phyloP scores from a whole-genome alignment of 2,113 vertebrate genomes.

The Penelope pileata region DNA sequence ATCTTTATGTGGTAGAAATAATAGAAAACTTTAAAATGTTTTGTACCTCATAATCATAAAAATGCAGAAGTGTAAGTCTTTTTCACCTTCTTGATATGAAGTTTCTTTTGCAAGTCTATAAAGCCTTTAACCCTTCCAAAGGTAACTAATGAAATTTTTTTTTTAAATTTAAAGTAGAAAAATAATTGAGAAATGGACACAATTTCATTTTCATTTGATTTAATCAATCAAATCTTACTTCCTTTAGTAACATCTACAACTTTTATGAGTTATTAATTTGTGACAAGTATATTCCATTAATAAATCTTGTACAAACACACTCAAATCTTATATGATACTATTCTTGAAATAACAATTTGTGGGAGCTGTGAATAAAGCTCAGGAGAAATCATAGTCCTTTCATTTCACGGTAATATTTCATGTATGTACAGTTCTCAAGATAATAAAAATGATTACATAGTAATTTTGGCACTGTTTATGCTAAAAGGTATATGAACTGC shows the following conservation, averaged over 20 bases:
- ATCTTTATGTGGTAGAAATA: background rate
- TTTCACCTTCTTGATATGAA: background rate
- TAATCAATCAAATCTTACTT: background rate
- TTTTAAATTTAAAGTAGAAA: background rate
- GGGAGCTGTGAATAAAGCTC: background rate
- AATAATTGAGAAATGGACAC: background rate
- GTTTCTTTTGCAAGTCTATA: background rate
- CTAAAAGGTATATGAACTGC: background rate
- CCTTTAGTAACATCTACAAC: background rate
- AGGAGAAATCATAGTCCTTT: background rate
- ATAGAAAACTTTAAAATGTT: background rate
- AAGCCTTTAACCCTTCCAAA: background rate
- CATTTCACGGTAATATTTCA: background rate
- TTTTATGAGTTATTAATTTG: background rate
- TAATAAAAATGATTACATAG: background rate
- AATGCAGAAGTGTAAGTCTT: background rate
- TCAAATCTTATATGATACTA: background rate
- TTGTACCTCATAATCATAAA: background rate
- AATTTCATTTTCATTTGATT: background rate
- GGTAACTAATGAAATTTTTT: background rate
- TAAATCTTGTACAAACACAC: background rate
- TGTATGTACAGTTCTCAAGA: background rate
- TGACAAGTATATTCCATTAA: background rate
- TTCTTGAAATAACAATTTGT: background rate
- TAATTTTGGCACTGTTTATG: background rate